Base-by-base conservation (phyloP, 2,888 invertebrate genomes). In the Lepas anatifera region DNA sequence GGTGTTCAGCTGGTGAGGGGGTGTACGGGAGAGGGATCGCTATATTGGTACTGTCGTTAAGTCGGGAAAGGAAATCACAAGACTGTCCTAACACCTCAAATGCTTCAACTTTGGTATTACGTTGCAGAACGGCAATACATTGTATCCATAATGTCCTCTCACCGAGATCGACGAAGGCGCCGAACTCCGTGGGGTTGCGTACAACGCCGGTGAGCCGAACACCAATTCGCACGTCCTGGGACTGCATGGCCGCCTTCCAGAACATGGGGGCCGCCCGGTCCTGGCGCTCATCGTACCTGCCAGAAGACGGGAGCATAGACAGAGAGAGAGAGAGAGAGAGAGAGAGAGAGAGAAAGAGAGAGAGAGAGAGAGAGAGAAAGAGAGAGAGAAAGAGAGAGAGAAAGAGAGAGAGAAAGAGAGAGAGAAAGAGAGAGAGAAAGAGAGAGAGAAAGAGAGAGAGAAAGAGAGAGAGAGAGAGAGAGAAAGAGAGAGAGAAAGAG, bases 131-230 rank as follows among this genome's bases (percentile, higher is more conserved):
- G n/a, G n/a, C n/a, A n/a, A n/a, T n/a, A n/a, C n/a, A n/a, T n/a
- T n/a, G n/a, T n/a, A n/a, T n/a, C n/a, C n/a, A n/a, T n/a, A n/a
- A n/a, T n/a, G n/a, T n/a, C n/a, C n/a, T 2, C 39, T 64, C 39
- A 64, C 74, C 74, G 46, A 73, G 70, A 78, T 96, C 95, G 0
- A 95, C 89, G 80, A 96, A 96, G 69, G 89, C 89, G 0, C 96
- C 96, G 79, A 96, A 96, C 73, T 90, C 88, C 0, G 92, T 92
- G 0, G 90, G 87, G 79, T 95, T 95, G 25, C 85, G 85, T 1
- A 95, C 88, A 2, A 87, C 86, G n/a, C 95, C 92, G 87, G 75
- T 2, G 79, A 74, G 67, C 37, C 69, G 70, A 10, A 35, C 37
- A 39, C 64, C 64, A 11, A 0, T 3, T 11, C 37, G 37, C 64